Base-by-base conservation (phyloP, 2,888 invertebrate genomes). In the Idaea biselata region DNA sequence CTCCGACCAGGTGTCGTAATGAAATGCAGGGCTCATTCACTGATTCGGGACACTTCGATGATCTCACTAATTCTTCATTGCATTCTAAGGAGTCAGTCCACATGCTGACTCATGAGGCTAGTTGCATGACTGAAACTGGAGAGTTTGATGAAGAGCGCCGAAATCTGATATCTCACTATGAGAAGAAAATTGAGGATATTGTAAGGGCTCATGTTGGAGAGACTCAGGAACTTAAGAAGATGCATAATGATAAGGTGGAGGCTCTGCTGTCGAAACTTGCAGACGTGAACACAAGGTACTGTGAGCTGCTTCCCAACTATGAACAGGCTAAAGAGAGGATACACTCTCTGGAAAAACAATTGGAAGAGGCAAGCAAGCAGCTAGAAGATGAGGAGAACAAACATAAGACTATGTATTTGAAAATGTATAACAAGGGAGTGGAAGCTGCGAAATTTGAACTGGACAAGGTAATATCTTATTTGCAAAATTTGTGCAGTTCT, bases 1-100 rank as follows among this genome's bases (percentile, higher is more conserved):
- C 91, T 60, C 90, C 92, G 58, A 90, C 87, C 16, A 83, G 91
- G 66, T 84, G 89, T 70, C 83, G 89, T 64, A 90, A 88, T 84
- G 96, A 96, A 80, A 94, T 96, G 93, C 95, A 95, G 75, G 95
- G 95, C 69, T 97, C 97, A 32, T 95, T 96, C 78, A 96, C 96
- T 62, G 97, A 97, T 86, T 97, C 97, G 7, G 97, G 97, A 57
- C 96, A 97, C 88, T 97, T 96, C 86, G 97, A 97, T 83, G 97
- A 97, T 87, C 91, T 96, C 74, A 95, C 95, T 17, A 95, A 95
- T 75, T 96, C 96, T 60, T 96, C 96, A 62, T 91, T 96, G 67
- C 95, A 96, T 86, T 96, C 96, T 63, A 96, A 96, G 87, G 96
- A 96, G 78, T 95, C 95, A n/a, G 93, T 93, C 61, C 90, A 90